These are phyloP conservation scores for Polypterus bichir DNA, from an alignment of 2,113 vertebrate genomes.

Conservation along the genomic window DNA sequence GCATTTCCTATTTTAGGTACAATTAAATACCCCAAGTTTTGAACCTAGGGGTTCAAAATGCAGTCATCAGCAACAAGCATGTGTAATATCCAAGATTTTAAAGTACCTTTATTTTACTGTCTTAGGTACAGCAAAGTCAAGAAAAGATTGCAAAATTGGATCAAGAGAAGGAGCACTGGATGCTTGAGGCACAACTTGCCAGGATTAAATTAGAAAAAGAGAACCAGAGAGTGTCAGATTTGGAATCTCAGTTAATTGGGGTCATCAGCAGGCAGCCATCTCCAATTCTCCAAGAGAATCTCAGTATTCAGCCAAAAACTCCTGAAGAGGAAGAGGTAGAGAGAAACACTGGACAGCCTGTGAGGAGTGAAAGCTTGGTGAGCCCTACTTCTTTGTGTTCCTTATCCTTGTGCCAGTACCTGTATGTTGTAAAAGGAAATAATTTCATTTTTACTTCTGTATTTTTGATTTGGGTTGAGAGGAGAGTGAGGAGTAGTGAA, in stretches of 20 bases:
- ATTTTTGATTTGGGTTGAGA: background rate
- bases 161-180: slow-evolving; percentile 98
- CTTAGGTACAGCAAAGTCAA: slow-evolving; percentile 85
- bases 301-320: slow-evolving; percentile 19
- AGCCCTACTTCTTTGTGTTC: slow-evolving; percentile 25
- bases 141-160: slow-evolving; percentile 92
- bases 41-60: too few species aligned
- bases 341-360: slow-evolving; percentile 37
- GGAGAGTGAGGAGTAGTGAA: too few species aligned
- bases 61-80: too few species aligned
- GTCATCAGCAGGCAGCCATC: slow-evolving; percentile 27
- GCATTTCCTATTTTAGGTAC: too few species aligned
- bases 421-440: background rate
- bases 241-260: slow-evolving; percentile 52
- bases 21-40: too few species aligned
- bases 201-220: slow-evolving; percentile 91
- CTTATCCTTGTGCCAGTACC: background rate
- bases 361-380: slow-evolving; percentile 66
- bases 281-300: slow-evolving; percentile 34
- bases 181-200: slow-evolving; percentile 88
- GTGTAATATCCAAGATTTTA: too few species aligned
- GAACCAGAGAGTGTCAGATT: slow-evolving; percentile 65
- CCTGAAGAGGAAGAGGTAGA: slow-evolving; percentile 34
- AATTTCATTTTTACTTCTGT: background rate
- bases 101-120: slow-evolving; percentile 6